A percentile compares a stretch with the other conserved stretches of the same genome.
Evolutionary conservation across 1,140 invertebrate genomes (phyloP).

Genomic region (Battus philenor): DNA sequence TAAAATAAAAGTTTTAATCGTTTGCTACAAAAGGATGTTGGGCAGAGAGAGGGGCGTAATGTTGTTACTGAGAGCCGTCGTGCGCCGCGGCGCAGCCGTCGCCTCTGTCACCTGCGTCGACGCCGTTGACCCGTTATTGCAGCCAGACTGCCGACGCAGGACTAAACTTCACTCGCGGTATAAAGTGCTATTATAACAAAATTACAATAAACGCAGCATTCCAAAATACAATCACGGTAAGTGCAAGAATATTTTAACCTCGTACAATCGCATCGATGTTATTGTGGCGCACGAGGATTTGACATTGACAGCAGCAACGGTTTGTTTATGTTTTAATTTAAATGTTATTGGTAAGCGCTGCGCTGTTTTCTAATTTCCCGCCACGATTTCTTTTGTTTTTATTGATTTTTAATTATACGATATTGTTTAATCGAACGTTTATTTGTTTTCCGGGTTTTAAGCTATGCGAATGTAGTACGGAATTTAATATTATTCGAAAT

Average conservation of each 20-base stretch:
- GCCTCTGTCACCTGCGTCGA: slow-evolving; percentile 42
- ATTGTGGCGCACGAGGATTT: slow-evolving; percentile 34
- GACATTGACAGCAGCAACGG: slow-evolving; percentile 52
- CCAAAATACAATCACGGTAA: slow-evolving; percentile 19
- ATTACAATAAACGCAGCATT: slow-evolving; percentile 13
- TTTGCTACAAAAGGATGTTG: slow-evolving; percentile 12
- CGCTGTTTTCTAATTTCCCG: slow-evolving; percentile 17
- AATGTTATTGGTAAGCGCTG: slow-evolving; percentile 23
- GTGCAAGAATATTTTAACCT: slow-evolving; percentile 18
- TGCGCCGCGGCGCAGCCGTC: slow-evolving; percentile 59
- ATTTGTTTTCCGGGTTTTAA: too few relatives aligned
- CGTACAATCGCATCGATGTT: slow-evolving; percentile 8
- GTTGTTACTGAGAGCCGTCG: slow-evolving; percentile 39
- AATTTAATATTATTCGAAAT: slow-evolving; percentile 24
- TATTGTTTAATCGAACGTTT: too few relatives aligned
- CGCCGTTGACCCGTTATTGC: slow-evolving; percentile 48
- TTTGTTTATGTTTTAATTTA: slow-evolving; percentile 48
- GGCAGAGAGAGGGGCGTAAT: slow-evolving; percentile 26
- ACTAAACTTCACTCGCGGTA: slow-evolving; percentile 22
- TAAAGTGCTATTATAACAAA: slow-evolving; percentile 14
- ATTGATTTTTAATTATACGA: too few relatives aligned
- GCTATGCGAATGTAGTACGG: slow-evolving; percentile 19
- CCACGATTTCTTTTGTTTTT: too few relatives aligned
- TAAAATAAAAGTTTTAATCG: background rate
- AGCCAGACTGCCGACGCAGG: slow-evolving; percentile 33